Conservation (phyloP, 2,888 invertebrate genomes). For the Lottia gigantea region DNA sequence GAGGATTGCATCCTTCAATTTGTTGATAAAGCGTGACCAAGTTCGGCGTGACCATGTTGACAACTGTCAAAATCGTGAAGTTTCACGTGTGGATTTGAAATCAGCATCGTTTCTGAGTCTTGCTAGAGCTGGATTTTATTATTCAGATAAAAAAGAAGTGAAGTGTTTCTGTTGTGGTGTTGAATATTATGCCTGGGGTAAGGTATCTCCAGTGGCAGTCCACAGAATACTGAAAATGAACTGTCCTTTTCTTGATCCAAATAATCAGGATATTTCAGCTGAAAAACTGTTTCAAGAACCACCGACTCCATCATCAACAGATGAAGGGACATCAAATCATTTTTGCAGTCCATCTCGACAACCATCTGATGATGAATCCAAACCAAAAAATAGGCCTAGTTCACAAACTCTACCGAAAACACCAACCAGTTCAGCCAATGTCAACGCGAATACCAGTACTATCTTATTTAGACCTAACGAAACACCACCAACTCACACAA, state of each 20-base stretch:
- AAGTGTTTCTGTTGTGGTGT: neutral
- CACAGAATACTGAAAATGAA: neutral
- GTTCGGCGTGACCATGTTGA: too few species aligned
- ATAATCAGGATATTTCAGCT: neutral
- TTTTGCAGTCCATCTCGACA: neutral
- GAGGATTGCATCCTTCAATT: too few species aligned
- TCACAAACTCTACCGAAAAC: neutral
- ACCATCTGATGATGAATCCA: neutral
- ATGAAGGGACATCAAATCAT: neutral
- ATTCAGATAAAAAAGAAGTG: neutral
- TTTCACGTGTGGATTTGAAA: too few species aligned
- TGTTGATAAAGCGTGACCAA: too few species aligned
- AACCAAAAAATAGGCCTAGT: neutral
- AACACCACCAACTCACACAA: neutral
- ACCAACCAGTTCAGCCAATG: neutral
- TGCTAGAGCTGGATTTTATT: slow-evolving; percentile 7
- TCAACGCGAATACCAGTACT: neutral
- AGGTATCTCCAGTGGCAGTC: slow-evolving; percentile 3
- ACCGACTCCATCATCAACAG: neutral
- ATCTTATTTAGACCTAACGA: neutral
- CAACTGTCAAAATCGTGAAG: too few species aligned
- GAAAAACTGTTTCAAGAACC: neutral
- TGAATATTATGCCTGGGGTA: neutral
- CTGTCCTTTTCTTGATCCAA: neutral
- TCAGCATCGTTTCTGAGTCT: neutral